A percentile compares a stretch with the other conserved stretches of the same genome.
Evolutionary conservation across 2,888 invertebrate species (phyloP).

Genomic region (Tholera decimalis): DNA sequence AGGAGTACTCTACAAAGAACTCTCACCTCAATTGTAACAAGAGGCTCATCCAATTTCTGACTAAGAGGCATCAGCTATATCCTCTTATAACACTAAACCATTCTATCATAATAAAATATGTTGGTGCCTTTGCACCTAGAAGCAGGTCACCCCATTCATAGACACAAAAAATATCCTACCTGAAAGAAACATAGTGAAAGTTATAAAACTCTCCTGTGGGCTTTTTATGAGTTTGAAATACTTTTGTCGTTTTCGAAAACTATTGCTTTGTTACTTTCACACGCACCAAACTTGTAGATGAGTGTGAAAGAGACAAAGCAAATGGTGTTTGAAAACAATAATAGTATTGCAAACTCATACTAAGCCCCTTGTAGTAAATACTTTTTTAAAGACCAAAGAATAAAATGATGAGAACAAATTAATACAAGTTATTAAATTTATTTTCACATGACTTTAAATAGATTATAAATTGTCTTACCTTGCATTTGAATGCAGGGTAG

Average conservation of each 20-base stretch:
- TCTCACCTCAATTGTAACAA: conserved; percentile 91
- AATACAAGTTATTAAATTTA: background rate
- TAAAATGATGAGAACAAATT: background rate
- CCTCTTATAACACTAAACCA: conserved; percentile 88
- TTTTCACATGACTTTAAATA: background rate
- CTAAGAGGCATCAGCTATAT: conserved; percentile 91
- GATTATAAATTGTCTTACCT: conserved; percentile 53
- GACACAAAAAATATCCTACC: conserved; percentile 80
- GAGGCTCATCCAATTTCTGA: conserved; percentile 91
- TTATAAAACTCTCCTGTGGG: conserved; percentile 47
- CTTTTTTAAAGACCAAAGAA: conserved; percentile 9
- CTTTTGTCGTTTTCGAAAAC: too few relatives aligned
- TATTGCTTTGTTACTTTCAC: too few relatives aligned
- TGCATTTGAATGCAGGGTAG: conserved; percentile 67
- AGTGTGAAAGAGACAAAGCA: too few relatives aligned
- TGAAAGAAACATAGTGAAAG: conserved; percentile 75
- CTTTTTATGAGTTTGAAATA: too few relatives aligned
- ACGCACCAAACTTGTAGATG: too few relatives aligned
- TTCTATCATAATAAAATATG: conserved; percentile 88
- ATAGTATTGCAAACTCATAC: too few relatives aligned
- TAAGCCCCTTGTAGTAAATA: too few relatives aligned
- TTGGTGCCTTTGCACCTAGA: conserved; percentile 88
- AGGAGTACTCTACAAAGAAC: conserved; percentile 62
- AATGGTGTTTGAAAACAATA: too few relatives aligned
- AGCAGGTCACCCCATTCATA: conserved; percentile 82